Conservation (phyloP, 2,888 invertebrate species). For the Emesis furor region DNA sequence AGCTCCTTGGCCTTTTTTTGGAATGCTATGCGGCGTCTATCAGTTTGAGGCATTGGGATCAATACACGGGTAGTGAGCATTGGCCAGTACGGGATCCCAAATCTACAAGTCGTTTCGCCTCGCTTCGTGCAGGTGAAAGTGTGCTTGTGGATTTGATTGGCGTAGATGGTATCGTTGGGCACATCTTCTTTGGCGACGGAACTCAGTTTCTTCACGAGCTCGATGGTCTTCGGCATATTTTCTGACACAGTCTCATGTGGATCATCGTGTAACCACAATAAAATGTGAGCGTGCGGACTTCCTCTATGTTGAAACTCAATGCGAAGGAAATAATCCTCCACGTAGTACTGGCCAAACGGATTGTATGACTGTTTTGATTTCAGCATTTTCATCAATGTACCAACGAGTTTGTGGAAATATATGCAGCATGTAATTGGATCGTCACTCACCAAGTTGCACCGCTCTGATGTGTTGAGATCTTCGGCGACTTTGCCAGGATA, state of each 20-base stretch:
- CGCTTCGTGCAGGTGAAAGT: no score
- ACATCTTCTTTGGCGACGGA: slow-evolving; percentile 76
- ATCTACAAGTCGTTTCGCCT: slow-evolving; percentile 70
- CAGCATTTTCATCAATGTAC: slow-evolving; percentile 75
- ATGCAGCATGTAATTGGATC: slow-evolving; percentile 79
- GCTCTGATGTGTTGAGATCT: slow-evolving; percentile 73
- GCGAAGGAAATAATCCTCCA: slow-evolving; percentile 79
- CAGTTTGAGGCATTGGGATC: slow-evolving; percentile 78
- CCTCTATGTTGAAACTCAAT: slow-evolving; percentile 83
- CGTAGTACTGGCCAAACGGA: slow-evolving; percentile 78
- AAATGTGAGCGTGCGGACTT: slow-evolving; percentile 82
- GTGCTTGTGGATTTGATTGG: no score
- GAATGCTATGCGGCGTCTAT: slow-evolving; percentile 74
- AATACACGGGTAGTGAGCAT: slow-evolving; percentile 77
- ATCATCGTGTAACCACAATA: slow-evolving; percentile 81
- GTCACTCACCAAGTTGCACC: slow-evolving; percentile 71
- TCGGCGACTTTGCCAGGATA: slow-evolving; percentile 70
- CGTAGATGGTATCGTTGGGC: slow-evolving; percentile 73
- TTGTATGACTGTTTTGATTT: slow-evolving; percentile 74
- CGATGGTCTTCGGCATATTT: slow-evolving; percentile 78
- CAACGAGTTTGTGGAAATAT: slow-evolving; percentile 78
- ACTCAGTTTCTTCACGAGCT: slow-evolving; percentile 78
- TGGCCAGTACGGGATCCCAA: slow-evolving; percentile 77
- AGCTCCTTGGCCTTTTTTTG: slow-evolving; percentile 77
- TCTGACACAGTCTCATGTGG: slow-evolving; percentile 78